Conservation (phyloP, 2,797 vertebrate species). For the Decapterus maruadsi region DNA sequence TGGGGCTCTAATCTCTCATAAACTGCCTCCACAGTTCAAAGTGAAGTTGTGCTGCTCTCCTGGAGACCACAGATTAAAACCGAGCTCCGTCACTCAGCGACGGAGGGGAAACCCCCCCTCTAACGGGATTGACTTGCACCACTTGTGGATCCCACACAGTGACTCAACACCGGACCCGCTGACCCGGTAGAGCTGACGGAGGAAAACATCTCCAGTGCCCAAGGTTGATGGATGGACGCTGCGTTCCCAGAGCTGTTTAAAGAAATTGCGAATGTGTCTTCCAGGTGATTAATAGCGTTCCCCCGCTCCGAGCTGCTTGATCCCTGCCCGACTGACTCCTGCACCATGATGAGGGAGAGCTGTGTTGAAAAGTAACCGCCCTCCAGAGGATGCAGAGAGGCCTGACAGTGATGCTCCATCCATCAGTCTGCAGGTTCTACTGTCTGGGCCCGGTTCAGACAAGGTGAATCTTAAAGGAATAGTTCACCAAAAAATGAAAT, state of each 20-base stretch:
- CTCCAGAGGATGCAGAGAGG: neutral
- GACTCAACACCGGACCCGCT: constrained; percentile 2
- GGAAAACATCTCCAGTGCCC: neutral
- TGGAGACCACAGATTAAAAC: neutral
- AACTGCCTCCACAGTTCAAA: neutral
- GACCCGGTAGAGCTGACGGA: constrained; percentile 1
- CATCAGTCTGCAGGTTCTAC: neutral
- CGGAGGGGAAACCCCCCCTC: too few relatives aligned
- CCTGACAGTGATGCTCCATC: neutral
- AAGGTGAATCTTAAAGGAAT: neutral
- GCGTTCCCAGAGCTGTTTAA: neutral
- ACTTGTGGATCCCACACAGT: neutral
- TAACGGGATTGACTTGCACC: neutral
- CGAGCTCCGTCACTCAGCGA: neutral
- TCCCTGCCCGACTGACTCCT: neutral
- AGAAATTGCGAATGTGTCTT: neutral
- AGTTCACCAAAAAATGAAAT: too few relatives aligned
- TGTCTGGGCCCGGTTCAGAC: neutral
- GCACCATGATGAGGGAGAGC: too few relatives aligned
- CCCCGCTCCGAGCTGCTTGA: neutral
- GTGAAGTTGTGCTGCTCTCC: neutral
- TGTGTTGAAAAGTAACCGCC: neutral
- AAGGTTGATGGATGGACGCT: neutral
- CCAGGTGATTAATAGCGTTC: neutral
- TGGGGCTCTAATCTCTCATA: neutral